These are phyloP conservation scores for Diadegma fenestrale DNA, from an alignment of 2,888 invertebrate species.

Conservation along the genomic window DNA sequence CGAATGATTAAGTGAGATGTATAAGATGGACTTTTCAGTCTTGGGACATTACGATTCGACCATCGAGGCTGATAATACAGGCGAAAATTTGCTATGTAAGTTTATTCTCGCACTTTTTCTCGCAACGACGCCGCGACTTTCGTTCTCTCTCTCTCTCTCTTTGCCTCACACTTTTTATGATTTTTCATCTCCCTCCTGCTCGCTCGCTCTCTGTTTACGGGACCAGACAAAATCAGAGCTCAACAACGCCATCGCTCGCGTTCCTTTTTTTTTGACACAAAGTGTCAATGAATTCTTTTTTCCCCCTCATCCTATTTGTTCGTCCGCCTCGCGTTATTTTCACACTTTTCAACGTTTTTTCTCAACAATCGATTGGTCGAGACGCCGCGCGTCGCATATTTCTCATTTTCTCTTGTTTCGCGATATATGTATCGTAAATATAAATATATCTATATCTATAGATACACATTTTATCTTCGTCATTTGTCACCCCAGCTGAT, in stretches of 20 bases:
- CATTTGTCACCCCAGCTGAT: conserved; percentile 68
- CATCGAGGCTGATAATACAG: conserved; percentile 75
- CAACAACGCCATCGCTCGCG: conserved; percentile 52
- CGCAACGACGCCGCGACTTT: conserved; percentile 52
- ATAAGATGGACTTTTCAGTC: conserved; percentile 80
- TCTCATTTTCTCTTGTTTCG: neutral
- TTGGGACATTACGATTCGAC: conserved; percentile 80
- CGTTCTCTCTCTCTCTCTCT: neutral
- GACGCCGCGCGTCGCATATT: conserved; percentile 38
- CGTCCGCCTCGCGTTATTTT: neutral
- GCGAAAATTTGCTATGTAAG: conserved; percentile 80
- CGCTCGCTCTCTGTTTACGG: conserved; percentile 33
- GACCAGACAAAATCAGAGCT: conserved; percentile 51
- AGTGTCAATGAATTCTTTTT: conserved; percentile 28
- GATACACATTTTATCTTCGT: conserved; percentile 39
- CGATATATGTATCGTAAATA: neutral
- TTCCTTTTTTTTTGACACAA: conserved; percentile 2
- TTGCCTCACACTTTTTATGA: conserved; percentile 12
- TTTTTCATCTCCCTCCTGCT: neutral
- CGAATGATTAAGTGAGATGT: conserved; percentile 66
- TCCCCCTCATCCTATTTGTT: neutral
- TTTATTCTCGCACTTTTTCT: conserved; percentile 60
- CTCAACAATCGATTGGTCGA: conserved; percentile 34
- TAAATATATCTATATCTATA: conserved; percentile 12
- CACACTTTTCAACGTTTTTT: neutral